Evolutionary conservation across 2,113 vertebrate genomes (phyloP), one percentile per base, ranked within the genome.

Genomic region (Falcunculus frontatus): DNA sequence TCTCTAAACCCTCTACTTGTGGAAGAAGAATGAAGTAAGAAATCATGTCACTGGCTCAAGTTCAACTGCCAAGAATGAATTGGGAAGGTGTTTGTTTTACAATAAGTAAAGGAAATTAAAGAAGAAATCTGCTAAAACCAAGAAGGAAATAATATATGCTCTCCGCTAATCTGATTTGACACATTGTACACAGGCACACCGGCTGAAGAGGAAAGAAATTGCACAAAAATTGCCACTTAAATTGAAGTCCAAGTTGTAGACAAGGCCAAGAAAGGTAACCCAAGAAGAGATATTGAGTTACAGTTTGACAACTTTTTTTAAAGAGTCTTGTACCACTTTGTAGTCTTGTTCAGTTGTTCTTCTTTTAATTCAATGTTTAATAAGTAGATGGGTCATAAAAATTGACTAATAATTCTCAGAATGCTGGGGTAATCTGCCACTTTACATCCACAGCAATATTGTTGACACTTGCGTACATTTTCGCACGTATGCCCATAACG

Each of bases 401-500:
- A 42, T 3, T 39, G 5, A 67, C 42, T 67, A 56, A 55, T 52
- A 55, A 10, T 60, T 55, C 35, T 52, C 15, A 90, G 60, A 87
- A 56, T 46, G 41, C 10, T 42, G 26, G 15, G 12, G 3, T 5
- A 68, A 19, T 47, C 35, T 74, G 18, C 3, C 19, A 35, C 16
- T 70, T 52, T 47, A 47, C 25, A 41, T 60, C 29, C 19, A 72
- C 22, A 87, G 13, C 12, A 86, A 30, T 46, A 46, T 5, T 59
- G 26, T 27, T n/a, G 18, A 42, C 11, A 67, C 0, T 1, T 3
- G 1, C 5, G 0, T 23, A 75, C 18, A 25, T 65, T 70, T 79
- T 79, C 9, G 29, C 19, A 42, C 16, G 14, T 25, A 18, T 13
- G 6, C 11, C 44, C 22, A 18, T 30, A 63, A 79, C 6, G 4